phyloP scores from a whole-genome alignment of 2,797 vertebrate genomes.

The Danionella dracula region DNA sequence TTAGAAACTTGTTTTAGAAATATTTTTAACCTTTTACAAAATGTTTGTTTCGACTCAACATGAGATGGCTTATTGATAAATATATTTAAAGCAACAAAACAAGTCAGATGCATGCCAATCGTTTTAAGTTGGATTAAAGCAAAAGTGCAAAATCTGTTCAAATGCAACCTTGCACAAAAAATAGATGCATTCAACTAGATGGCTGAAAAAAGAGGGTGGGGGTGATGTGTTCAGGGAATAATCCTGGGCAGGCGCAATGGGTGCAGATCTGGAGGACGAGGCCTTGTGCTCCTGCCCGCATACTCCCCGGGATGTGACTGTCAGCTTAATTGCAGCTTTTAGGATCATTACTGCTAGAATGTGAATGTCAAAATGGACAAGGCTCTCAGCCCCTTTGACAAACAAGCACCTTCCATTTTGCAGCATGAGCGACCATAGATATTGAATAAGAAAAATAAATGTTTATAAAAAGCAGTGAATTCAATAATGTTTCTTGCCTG shows the following conservation, averaged over 20 bases:
- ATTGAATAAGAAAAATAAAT: conserved; percentile 44
- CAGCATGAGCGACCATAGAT: conserved; percentile 57
- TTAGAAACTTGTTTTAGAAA: too few species aligned
- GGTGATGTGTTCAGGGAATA: conserved; percentile 58
- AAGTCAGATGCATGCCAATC: too few species aligned
- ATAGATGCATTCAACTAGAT: too few species aligned
- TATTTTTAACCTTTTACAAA: too few species aligned
- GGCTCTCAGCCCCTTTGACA: conserved; percentile 68
- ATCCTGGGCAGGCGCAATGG: conserved; percentile 72
- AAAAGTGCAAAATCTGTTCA: too few species aligned
- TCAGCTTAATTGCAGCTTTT: conserved; percentile 77
- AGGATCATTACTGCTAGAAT: conserved; percentile 76
- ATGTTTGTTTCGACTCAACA: too few species aligned
- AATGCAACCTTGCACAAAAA: too few species aligned
- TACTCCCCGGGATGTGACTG: conserved; percentile 69
- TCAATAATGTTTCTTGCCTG: conserved; percentile 21
- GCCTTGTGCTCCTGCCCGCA: conserved; percentile 59
- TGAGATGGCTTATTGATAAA: too few species aligned
- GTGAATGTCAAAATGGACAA: conserved; percentile 75
- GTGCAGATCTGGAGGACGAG: conserved; percentile 44
- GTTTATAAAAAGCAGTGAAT: neutral
- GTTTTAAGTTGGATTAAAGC: too few species aligned
- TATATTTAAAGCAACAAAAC: too few species aligned
- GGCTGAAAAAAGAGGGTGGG: conserved; percentile 25
- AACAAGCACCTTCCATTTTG: conserved; percentile 66